phyloP scores from a whole-genome alignment of 2,797 vertebrate species.

The Premnoplex brunnescens region DNA sequence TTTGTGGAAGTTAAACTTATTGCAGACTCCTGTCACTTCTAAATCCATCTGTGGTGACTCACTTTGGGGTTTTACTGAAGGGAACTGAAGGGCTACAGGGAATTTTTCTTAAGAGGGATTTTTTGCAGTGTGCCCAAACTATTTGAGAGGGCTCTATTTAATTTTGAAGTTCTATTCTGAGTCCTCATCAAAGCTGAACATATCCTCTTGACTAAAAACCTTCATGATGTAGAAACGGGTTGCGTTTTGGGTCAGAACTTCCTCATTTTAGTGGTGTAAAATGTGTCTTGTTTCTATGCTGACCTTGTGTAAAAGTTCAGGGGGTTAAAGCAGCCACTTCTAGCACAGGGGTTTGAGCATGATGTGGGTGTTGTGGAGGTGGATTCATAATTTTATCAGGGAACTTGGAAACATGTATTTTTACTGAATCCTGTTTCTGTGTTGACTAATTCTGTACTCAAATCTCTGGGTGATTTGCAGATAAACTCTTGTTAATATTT shows the following conservation, averaged over 20 bases:
- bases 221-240: background rate
- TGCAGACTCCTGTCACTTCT: background rate
- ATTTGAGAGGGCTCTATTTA: background rate
- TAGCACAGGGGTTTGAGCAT: background rate
- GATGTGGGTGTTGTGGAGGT: background rate
- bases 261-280: conserved; percentile 4
- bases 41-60: conserved; percentile 21
- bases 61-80: conserved; percentile 45
- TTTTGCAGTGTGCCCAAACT: background rate
- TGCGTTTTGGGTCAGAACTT: conserved; percentile 7
- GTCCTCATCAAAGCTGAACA: background rate
- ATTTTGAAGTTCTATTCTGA: background rate
- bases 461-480: background rate
- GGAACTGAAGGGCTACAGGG: conserved; percentile 33
- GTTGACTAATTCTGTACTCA: background rate
- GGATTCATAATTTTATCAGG: background rate
- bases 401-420: background rate
- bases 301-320: background rate
- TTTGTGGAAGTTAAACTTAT: background rate
- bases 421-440: background rate
- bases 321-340: background rate
- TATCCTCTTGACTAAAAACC: background rate
- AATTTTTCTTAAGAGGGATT: conserved; percentile 37
- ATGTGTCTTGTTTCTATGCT: background rate
- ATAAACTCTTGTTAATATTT: background rate